Conservation (phyloP, 2,888 invertebrate genomes). For the Scaptomyza reducta region DNA sequence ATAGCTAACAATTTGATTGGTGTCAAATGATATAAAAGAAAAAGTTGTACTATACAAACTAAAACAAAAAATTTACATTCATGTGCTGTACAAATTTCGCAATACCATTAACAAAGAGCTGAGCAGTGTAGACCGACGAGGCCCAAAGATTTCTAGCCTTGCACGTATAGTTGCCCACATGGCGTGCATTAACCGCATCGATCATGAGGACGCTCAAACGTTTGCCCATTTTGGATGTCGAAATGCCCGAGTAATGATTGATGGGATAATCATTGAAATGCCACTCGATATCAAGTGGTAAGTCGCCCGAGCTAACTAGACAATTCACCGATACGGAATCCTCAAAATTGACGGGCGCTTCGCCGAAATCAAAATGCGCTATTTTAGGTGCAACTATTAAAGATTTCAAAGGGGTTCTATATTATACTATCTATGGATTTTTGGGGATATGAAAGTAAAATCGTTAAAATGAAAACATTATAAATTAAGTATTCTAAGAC, state of each 20-base stretch:
- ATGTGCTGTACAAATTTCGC: constrained; percentile 56
- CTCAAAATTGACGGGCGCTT: constrained; percentile 85
- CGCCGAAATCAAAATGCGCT: constrained; percentile 89
- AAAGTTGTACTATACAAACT: constrained; percentile 3
- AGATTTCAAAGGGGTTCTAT: constrained; percentile 3
- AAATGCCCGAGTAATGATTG: constrained; percentile 84
- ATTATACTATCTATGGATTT: neutral
- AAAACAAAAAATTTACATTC: constrained; percentile 32
- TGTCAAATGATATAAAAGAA: constrained; percentile 36
- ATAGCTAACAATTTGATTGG: constrained; percentile 30
- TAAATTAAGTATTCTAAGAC: neutral
- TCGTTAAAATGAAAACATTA: constrained; percentile 9
- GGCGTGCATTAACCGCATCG: constrained; percentile 87
- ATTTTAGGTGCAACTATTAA: constrained; percentile 90
- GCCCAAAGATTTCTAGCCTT: constrained; percentile 87
- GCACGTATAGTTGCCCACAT: constrained; percentile 90
- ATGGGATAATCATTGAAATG: constrained; percentile 85
- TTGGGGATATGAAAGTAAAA: constrained; percentile 15
- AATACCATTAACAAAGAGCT: constrained; percentile 88
- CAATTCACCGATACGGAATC: constrained; percentile 89
- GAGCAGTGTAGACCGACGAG: constrained; percentile 86
- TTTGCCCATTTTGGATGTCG: constrained; percentile 85
- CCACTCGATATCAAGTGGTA: constrained; percentile 90
- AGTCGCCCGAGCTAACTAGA: constrained; percentile 90
- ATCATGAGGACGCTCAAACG: constrained; percentile 88